Base-by-base conservation (phyloP, 2,113 vertebrate genomes). In the Seriola aureovittata region DNA sequence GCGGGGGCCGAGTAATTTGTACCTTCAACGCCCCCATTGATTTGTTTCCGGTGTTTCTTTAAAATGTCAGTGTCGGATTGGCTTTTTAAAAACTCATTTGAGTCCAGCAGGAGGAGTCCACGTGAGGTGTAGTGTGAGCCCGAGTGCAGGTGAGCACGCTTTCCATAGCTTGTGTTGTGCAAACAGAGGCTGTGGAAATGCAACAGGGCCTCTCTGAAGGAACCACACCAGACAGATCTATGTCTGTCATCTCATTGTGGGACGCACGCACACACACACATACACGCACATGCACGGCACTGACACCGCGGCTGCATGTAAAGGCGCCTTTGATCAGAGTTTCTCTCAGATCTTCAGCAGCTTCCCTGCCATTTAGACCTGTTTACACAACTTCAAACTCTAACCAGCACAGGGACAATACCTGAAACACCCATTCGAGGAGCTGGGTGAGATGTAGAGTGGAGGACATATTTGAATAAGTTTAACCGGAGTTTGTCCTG, bases 311-410 rank as follows among this genome's bases (percentile, higher is more conserved):
- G 83, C 85, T 92, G 82, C 72, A 83, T 88, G 91, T 84, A 86
- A 88, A 91, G 79, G 71, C 21, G 44, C 85, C 94, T 94, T 94
- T 94, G 93, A 95, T 94, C 93, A 92, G 85, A 69, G 84, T 71
- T 85, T 82, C 82, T 88, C 84, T 90, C 87, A 91, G 93, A 93
- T 92, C 89, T 90, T 86, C 54, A 70, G 81, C 85, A 82, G 85
- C 87, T 85, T 89, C 89, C 84, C 88, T 84, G 88, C 86, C 79
- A 87, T 93, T 94, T 89, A 90, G 66, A 71, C 4, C 25, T 93
- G 91, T 92, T 93, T 91, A 92, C 90, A 93, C 85, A 93, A 93
- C 91, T 85, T 85, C 34, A 84, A 23, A 86, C 79, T 88, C 50
- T 29, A 69, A 67, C 75, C 65, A 86, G 71, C 36, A 57, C 17